Conservation (phyloP, 2,113 vertebrate species). For the Garra rufa region DNA sequence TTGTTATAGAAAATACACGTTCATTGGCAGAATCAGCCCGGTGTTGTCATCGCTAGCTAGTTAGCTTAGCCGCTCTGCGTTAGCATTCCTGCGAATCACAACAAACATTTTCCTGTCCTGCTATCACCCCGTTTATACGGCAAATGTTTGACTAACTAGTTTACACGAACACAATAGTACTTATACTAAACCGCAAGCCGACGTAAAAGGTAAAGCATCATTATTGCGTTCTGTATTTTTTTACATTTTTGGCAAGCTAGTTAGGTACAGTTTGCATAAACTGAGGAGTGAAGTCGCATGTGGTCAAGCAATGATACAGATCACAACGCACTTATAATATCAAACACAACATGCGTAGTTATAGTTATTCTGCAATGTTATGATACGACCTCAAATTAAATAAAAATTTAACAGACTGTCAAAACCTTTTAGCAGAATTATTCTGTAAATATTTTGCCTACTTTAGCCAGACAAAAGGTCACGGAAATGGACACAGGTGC, state of each 20-base stretch:
- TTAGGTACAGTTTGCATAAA: background rate
- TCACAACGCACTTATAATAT: background rate
- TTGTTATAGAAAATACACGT: background rate
- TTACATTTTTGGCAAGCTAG: background rate
- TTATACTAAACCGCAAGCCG: background rate
- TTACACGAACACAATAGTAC: background rate
- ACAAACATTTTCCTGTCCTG: slow-evolving; percentile 19
- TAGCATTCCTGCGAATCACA: slow-evolving; percentile 41
- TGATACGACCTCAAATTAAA: background rate
- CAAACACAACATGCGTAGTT: background rate
- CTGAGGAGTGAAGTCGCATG: background rate
- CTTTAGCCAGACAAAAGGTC: background rate
- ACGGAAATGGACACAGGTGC: background rate
- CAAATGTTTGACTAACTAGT: background rate
- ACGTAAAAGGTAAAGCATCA: background rate
- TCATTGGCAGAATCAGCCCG: background rate
- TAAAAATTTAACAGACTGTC: background rate
- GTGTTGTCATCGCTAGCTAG: slow-evolving; percentile 51
- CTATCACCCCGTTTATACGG: background rate
- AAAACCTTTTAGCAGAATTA: background rate
- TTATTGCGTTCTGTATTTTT: background rate
- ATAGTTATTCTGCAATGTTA: background rate
- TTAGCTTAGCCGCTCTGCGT: slow-evolving; percentile 39
- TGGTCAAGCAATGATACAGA: background rate
- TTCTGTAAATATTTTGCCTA: background rate